Evolutionary conservation across 1,140 invertebrate species (phyloP).

Genomic region (Eulimnadia texana): DNA sequence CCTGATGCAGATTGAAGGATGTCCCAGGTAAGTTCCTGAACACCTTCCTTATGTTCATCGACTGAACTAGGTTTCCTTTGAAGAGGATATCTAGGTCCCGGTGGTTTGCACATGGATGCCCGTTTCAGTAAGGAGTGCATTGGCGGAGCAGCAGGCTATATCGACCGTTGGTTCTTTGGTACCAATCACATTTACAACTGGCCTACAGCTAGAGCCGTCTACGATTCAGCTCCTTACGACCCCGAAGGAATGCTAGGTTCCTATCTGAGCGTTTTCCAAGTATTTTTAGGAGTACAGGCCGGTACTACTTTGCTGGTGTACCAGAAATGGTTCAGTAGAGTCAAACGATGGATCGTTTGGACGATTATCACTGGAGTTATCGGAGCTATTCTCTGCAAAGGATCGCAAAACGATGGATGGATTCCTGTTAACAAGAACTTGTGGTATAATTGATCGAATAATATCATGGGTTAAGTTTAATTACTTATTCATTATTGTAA

Average conservation of each 20-base stretch:
- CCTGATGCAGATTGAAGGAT: conserved; percentile 49
- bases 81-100: conserved; percentile 78
- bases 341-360: conserved; percentile 33
- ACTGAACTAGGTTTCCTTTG: conserved; percentile 2
- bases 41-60: background rate
- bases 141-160: conserved; percentile 71
- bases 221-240: conserved; percentile 51
- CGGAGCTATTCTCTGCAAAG: conserved; percentile 32
- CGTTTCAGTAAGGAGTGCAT: conserved; percentile 51
- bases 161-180: conserved; percentile 60
- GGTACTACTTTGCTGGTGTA: conserved; percentile 25
- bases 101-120: conserved; percentile 50
- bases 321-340: conserved; percentile 14
- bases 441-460: conserved; percentile 30
- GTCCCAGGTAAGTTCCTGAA: conserved; percentile 44
- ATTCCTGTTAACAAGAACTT: conserved; percentile 46
- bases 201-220: conserved; percentile 47
- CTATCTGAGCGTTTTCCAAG: conserved; percentile 40
- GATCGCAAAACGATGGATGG: conserved; percentile 34
- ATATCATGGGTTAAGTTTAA: conserved; percentile 1
- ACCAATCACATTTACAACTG: conserved; percentile 44
- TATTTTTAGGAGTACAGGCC: conserved; percentile 43
- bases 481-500: conserved; percentile 9
- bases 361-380: conserved; percentile 29
- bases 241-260: conserved; percentile 60